Conservation (phyloP, 2,113 vertebrate genomes). For the human region DNA sequence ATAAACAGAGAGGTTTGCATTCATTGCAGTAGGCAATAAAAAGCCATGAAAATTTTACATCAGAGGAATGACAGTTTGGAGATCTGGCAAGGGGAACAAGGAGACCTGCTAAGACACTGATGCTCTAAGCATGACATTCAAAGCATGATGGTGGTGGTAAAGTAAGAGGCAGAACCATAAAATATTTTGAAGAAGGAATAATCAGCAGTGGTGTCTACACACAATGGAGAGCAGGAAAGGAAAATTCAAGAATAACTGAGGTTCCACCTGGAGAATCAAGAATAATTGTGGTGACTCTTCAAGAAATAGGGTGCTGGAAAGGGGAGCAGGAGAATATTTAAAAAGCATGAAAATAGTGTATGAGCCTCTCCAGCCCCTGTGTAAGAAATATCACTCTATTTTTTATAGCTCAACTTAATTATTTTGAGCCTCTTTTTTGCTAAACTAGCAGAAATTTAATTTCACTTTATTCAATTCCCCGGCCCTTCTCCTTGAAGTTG, state of each 20-base stretch:
- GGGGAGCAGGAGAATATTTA: neutral
- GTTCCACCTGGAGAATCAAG: neutral
- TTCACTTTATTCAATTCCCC: neutral
- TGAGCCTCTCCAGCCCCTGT: neutral
- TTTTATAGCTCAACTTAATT: neutral
- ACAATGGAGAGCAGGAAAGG: neutral
- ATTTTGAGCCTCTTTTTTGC: neutral
- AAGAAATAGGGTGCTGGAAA: neutral
- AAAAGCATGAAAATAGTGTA: neutral
- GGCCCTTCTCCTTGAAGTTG: neutral
- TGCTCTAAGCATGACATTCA: neutral
- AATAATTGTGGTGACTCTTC: neutral
- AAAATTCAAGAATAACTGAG: neutral
- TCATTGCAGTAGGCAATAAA: neutral
- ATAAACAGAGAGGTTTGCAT: neutral
- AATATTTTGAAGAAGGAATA: neutral
- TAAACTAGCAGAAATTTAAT: neutral
- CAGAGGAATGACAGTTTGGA: neutral
- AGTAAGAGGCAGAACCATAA: neutral
- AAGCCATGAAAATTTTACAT: neutral
- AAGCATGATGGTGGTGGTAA: neutral
- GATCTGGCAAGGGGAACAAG: neutral
- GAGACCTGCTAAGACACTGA: neutral
- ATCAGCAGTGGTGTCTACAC: neutral
- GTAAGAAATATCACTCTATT: neutral